Conservation (phyloP, 2,888 invertebrate genomes). For the Melanostoma mellinum region DNA sequence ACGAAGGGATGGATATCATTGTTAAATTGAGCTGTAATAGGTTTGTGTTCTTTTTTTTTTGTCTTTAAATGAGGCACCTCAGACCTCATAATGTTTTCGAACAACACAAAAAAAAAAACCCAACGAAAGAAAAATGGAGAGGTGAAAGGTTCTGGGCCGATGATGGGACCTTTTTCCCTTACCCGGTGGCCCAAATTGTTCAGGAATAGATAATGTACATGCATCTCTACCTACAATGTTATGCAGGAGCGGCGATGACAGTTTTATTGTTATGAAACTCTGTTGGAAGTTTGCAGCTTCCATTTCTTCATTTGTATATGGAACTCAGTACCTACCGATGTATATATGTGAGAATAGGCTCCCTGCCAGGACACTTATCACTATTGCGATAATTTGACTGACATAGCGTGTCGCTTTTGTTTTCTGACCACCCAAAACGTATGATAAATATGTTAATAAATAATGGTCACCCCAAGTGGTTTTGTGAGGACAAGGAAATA, state of each 20-base stretch:
- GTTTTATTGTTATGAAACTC: constrained; percentile 65
- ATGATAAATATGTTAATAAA: constrained; percentile 65
- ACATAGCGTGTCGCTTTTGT: constrained; percentile 53
- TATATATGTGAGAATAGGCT: constrained; percentile 30
- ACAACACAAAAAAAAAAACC: constrained; percentile 26
- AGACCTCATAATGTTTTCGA: constrained; percentile 61
- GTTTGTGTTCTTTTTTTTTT: constrained; percentile 44
- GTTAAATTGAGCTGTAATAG: constrained; percentile 68
- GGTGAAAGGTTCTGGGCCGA: constrained; percentile 58
- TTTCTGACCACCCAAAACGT: constrained; percentile 67
- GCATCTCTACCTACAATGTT: constrained; percentile 33
- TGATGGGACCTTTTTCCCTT: constrained; percentile 35
- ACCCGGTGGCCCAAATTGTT: constrained; percentile 68
- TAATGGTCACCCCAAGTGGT: constrained; percentile 62
- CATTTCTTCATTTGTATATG: constrained; percentile 6
- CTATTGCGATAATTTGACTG: constrained; percentile 72
- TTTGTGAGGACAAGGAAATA: constrained; percentile 19
- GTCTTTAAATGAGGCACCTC: constrained; percentile 66
- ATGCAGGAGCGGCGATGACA: constrained; percentile 70
- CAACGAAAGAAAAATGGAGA: constrained; percentile 34
- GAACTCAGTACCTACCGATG: too few relatives aligned
- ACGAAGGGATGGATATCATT: constrained; percentile 58
- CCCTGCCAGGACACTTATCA: constrained; percentile 70
- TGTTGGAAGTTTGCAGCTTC: constrained; percentile 61
- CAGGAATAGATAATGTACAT: constrained; percentile 23